These are phyloP conservation scores for Peromyscus californicus DNA, from an alignment of 2,113 vertebrate genomes.

Conservation along the genomic window DNA sequence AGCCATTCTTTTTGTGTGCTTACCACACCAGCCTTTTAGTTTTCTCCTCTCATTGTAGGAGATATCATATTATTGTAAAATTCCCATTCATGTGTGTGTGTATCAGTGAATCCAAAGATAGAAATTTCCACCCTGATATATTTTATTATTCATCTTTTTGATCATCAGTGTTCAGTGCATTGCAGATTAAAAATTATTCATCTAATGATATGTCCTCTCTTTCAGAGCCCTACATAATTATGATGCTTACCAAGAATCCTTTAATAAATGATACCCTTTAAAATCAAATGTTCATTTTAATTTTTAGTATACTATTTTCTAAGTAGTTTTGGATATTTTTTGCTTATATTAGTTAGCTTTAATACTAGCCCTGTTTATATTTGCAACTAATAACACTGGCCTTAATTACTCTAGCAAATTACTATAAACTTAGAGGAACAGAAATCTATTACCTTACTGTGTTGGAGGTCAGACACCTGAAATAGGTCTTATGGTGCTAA, in stretches of 20 bases:
- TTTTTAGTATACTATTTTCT: slow-evolving; percentile 6
- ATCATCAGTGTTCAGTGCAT: not conserved
- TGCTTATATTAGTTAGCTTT: not conserved
- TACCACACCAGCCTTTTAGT: not conserved
- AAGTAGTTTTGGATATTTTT: slow-evolving; percentile 31
- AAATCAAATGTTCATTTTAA: slow-evolving; percentile 18
- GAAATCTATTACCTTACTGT: not conserved
- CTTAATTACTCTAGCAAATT: not conserved
- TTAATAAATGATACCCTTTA: not conserved
- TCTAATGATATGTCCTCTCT: not conserved
- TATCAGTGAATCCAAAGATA: slow-evolving; percentile 2
- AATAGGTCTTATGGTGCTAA: not conserved
- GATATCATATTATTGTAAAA: not conserved
- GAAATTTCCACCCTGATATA: slow-evolving; percentile 4
- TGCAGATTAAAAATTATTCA: not conserved
- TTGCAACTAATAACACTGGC: not conserved
- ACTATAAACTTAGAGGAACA: not conserved
- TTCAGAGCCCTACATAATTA: not conserved
- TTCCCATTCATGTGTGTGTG: not conserved
- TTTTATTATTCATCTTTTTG: slow-evolving; percentile 60
- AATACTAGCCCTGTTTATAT: not conserved
- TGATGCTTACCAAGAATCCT: not conserved
- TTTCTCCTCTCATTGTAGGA: not conserved
- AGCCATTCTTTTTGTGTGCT: not conserved
- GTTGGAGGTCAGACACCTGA: not conserved